Conservation (phyloP, 2,888 invertebrate species). For the Agrypnus murinus region DNA sequence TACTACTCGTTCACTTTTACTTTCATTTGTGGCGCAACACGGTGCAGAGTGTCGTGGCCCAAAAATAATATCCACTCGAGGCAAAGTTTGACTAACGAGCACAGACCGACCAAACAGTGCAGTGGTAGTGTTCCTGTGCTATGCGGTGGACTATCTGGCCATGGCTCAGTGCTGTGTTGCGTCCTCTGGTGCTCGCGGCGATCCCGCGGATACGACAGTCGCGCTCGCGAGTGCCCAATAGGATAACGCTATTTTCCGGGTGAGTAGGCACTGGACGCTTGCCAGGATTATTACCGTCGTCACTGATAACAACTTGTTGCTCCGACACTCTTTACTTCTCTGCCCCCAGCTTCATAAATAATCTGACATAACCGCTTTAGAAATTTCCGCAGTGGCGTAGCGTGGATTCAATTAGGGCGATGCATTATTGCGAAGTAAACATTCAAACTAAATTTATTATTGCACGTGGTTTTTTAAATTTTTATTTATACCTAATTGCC, state of each 20-base stretch:
- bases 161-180: conserved; percentile 67
- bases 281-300: conserved; percentile 43
- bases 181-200: conserved; percentile 67
- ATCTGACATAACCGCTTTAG: conserved; percentile 3
- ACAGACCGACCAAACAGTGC: conserved; percentile 57
- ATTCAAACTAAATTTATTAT: too few relatives aligned
- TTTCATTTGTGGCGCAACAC: conserved; percentile 72
- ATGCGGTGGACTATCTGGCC: conserved; percentile 62
- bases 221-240: conserved; percentile 67
- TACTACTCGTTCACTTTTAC: conserved; percentile 71
- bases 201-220: conserved; percentile 63
- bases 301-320: conserved; percentile 54
- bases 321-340: conserved; percentile 17
- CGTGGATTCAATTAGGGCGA: not conserved
- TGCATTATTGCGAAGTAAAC: too few relatives aligned
- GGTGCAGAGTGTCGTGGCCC: conserved; percentile 70
- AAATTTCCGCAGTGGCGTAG: conserved; percentile 4
- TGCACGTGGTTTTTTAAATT: too few relatives aligned
- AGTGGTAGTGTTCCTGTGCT: conserved; percentile 56
- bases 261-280: conserved; percentile 58
- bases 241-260: conserved; percentile 65
- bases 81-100: conserved; percentile 63
- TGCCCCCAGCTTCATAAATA: conserved; percentile 4
- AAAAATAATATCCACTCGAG: conserved; percentile 70
- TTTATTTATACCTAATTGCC: too few relatives aligned